Evolutionary conservation across 2,113 vertebrate species (phyloP), one percentile per base, ranked within the genome.

Genomic region (Pyxicephalus adspersus): DNA sequence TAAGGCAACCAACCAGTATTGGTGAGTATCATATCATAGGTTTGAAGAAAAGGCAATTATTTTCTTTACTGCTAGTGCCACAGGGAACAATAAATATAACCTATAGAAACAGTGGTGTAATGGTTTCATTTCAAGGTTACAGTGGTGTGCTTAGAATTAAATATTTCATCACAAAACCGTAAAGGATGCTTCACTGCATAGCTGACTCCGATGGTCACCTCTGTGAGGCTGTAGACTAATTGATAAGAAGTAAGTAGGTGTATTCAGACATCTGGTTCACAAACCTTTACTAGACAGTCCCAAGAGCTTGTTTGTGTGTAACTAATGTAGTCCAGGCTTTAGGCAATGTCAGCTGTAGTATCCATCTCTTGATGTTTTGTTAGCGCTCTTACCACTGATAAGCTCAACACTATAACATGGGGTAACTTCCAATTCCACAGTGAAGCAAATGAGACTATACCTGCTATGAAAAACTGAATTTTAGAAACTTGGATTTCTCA

Each of bases 131-230:
- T 31, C 61, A 77, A 65, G 75, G 60, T 77, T 22, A 65, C 38
- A 51, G 20, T 51, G 2, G 26, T 6, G 6, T 77, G 5, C 6
- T 52, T 65, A 19, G 64, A 64, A 77, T 77, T 50, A 64, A 51
- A 54, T 26, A 77, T 19, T 64, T 61, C 23, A 45, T 76, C 13
- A n/a, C 22, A 55, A 65, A 65, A 77, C 50, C 20, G 38, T 52
- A 50, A 64, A 26, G 16, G 64, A 64, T 17, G 28, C 45, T 52
- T 55, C 19, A n/a, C n/a, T 19, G 26, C 38, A 29, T 51, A 54
- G 75, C 75, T 77, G 75, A 77, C 19, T 77, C 45, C 15, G 50
- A 65, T 29, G 51, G 75, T 77, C 61, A 65, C 61, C 75, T 77
- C 75, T 77, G 19, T 52, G 61, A 54, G 15, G 29, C 20, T 23